Conservation (phyloP, 2,113 vertebrate genomes). For the Egretta garzetta region DNA sequence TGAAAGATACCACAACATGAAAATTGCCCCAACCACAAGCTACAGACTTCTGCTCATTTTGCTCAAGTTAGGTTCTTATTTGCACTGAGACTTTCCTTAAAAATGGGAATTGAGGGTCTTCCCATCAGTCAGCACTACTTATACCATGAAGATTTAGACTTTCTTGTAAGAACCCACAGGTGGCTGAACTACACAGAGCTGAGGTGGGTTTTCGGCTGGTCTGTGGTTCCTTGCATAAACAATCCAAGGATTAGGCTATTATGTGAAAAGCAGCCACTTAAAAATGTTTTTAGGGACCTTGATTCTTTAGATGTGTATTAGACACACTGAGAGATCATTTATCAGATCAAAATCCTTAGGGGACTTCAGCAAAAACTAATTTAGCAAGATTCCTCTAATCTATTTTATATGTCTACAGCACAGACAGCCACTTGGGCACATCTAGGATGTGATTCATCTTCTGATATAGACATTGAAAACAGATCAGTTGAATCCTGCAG, state of each 20-base stretch:
- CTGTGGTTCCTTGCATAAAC: neutral
- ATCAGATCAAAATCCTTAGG: conserved; percentile 1
- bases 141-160: neutral
- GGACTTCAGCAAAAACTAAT: conserved; percentile 16
- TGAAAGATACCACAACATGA: neutral
- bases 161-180: neutral
- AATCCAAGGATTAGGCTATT: neutral
- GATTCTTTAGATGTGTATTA: neutral
- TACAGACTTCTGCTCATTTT: neutral
- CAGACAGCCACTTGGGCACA: neutral
- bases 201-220: neutral
- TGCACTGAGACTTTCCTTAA: neutral
- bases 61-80: neutral
- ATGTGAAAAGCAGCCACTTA: neutral
- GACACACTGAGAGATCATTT: neutral
- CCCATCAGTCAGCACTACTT: neutral
- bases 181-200: neutral
- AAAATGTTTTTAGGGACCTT: neutral
- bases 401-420: neutral
- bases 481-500: neutral
- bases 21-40: neutral
- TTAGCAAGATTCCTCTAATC: conserved; percentile 12
- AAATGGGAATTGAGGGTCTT: neutral
- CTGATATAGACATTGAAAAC: conserved; percentile 14
- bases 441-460: conserved; percentile 28